These are phyloP conservation scores for Halyomorpha halys DNA, from an alignment of 1,140 invertebrate species.

Conservation along the genomic window DNA sequence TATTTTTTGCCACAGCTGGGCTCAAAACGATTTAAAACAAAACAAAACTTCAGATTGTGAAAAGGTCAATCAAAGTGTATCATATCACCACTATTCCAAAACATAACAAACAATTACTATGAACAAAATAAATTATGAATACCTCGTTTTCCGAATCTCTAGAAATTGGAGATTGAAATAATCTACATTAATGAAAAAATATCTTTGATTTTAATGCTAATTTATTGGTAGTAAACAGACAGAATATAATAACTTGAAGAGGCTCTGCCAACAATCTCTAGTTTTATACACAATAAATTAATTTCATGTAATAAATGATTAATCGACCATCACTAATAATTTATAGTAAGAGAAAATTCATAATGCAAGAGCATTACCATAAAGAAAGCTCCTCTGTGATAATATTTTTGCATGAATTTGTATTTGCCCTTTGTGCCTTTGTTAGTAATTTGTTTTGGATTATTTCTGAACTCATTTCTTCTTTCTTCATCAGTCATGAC, in stretches of 20 bases:
- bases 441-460: constrained; percentile 90
- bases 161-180: no score
- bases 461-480: constrained; percentile 73
- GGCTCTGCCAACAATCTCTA: not conserved
- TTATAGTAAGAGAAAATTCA: no score
- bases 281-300: not conserved
- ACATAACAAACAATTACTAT: no score
- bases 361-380: constrained; percentile 42
- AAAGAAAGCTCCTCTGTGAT: constrained; percentile 97
- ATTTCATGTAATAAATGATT: not conserved
- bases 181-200: no score
- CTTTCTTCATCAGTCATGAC: constrained; percentile 96
- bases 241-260: not conserved
- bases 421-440: constrained; percentile 97
- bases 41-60: no score
- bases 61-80: no score
- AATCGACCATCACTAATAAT: no score
- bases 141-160: no score
- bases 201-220: not conserved
- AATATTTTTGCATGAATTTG: constrained; percentile 99
- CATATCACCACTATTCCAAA: no score
- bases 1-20: no score
- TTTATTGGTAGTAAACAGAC: not conserved
- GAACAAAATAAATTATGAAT: no score
- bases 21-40: no score